Evolutionary conservation across 2,888 invertebrate species (phyloP).

Genomic region (Caenorhabditis sp.): DNA sequence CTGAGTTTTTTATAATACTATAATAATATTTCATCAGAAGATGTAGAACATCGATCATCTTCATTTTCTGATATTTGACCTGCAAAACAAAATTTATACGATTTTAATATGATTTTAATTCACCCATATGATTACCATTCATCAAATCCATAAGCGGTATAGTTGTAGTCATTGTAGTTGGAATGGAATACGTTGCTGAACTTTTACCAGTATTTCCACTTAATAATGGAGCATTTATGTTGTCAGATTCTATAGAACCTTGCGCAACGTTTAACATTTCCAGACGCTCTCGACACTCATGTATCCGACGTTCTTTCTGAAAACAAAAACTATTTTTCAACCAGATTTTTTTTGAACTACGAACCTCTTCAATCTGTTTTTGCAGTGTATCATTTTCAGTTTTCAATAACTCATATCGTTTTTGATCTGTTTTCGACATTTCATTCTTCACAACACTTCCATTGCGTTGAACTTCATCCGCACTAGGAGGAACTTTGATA

Average conservation of each 20-base stretch:
- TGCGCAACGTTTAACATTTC: slow-evolving; percentile 17
- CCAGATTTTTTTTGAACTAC: neutral
- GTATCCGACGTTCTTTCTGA: slow-evolving; percentile 57
- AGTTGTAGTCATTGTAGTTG: slow-evolving; percentile 56
- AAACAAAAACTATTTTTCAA: slow-evolving; percentile 7
- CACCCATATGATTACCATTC: slow-evolving; percentile 46
- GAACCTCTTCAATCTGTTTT: slow-evolving; percentile 79
- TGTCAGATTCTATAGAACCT: slow-evolving; percentile 15
- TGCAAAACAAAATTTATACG: slow-evolving; percentile 12
- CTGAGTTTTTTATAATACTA: neutral
- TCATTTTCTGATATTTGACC: slow-evolving; percentile 47
- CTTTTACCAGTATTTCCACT: slow-evolving; percentile 12
- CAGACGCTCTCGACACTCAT: slow-evolving; percentile 49
- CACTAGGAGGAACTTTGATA: slow-evolving; percentile 51
- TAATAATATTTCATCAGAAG: slow-evolving; percentile 54
- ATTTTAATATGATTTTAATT: neutral
- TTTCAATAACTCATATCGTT: slow-evolving; percentile 88
- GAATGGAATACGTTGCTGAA: slow-evolving; percentile 43
- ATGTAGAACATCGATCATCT: slow-evolving; percentile 43
- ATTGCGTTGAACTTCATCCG: slow-evolving; percentile 47
- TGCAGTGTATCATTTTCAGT: slow-evolving; percentile 95
- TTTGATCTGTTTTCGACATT: slow-evolving; percentile 76
- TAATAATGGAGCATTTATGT: slow-evolving; percentile 26
- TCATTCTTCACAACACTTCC: slow-evolving; percentile 36
- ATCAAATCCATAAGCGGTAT: slow-evolving; percentile 57